phyloP scores from a whole-genome alignment of 1,140 invertebrate genomes.

The Dendroctonus valens region DNA sequence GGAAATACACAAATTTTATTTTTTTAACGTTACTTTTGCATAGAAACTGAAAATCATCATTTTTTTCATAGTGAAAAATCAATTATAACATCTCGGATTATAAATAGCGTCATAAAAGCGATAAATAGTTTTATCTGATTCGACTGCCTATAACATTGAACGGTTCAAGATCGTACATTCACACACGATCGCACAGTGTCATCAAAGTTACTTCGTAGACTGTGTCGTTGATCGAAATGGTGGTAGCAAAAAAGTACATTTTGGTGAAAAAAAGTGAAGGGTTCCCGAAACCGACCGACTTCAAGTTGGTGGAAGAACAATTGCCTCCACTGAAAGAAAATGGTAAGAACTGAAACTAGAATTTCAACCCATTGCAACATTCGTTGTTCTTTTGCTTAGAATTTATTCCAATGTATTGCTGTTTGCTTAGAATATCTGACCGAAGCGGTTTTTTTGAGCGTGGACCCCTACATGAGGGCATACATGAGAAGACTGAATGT shows the following conservation, averaged over 20 bases:
- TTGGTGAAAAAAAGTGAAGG: slow-evolving; percentile 61
- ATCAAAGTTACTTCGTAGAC: too few species aligned
- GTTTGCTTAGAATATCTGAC: slow-evolving; percentile 57
- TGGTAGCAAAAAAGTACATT: slow-evolving; percentile 29
- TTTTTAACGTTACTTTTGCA: too few species aligned
- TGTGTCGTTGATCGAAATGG: slow-evolving; percentile 8
- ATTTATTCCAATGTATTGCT: not conserved
- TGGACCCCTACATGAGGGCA: slow-evolving; percentile 70
- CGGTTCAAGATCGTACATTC: too few species aligned
- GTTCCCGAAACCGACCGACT: slow-evolving; percentile 62
- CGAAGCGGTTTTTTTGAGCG: slow-evolving; percentile 66
- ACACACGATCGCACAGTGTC: too few species aligned
- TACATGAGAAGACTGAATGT: slow-evolving; percentile 54
- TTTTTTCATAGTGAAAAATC: too few species aligned
- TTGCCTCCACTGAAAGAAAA: slow-evolving; percentile 62
- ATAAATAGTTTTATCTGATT: too few species aligned
- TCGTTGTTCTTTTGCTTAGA: not conserved
- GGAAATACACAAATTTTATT: too few species aligned
- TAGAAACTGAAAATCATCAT: too few species aligned
- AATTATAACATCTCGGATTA: too few species aligned
- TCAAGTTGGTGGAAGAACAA: slow-evolving; percentile 64
- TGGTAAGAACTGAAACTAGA: slow-evolving; percentile 54
- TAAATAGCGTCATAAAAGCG: too few species aligned
- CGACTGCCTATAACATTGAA: too few species aligned
- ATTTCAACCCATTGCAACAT: not conserved